These are phyloP conservation scores for Peromyscus nudipes DNA, from an alignment of 2,797 vertebrate species.

Conservation along the genomic window DNA sequence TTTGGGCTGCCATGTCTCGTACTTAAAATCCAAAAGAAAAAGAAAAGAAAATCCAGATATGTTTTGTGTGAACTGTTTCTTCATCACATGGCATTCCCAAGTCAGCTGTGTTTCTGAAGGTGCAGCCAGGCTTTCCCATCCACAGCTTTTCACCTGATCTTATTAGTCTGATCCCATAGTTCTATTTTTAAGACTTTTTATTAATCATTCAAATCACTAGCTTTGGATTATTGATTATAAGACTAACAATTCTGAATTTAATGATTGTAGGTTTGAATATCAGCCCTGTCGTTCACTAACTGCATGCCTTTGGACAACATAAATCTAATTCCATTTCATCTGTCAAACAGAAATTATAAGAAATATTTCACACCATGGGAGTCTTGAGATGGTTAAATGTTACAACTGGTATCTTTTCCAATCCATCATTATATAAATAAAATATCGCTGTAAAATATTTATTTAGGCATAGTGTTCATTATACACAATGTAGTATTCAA, in stretches of 20 bases:
- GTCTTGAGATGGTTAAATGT: slow-evolving; percentile 6
- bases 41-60: not conserved
- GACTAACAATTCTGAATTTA: not conserved
- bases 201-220: not conserved
- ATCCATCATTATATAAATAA: slow-evolving; percentile 16
- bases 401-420: not conserved
- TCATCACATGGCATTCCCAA: not conserved
- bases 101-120: not conserved
- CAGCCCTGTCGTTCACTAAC: not conserved
- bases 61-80: not conserved
- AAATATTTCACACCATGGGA: slow-evolving; percentile 21
- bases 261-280: slow-evolving; percentile 34
- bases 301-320: not conserved
- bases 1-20: not conserved
- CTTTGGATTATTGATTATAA: not conserved
- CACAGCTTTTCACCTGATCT: not conserved
- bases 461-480: not conserved
- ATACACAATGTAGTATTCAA: not conserved
- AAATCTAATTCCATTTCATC: slow-evolving; percentile 22
- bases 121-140: not conserved
- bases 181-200: slow-evolving; percentile 26
- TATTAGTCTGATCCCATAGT: not conserved
- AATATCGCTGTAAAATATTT: not conserved
- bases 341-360: not conserved
- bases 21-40: not conserved